Evolutionary conservation across 2,113 vertebrate genomes (phyloP).

Genomic region (Callopanchax toddi): DNA sequence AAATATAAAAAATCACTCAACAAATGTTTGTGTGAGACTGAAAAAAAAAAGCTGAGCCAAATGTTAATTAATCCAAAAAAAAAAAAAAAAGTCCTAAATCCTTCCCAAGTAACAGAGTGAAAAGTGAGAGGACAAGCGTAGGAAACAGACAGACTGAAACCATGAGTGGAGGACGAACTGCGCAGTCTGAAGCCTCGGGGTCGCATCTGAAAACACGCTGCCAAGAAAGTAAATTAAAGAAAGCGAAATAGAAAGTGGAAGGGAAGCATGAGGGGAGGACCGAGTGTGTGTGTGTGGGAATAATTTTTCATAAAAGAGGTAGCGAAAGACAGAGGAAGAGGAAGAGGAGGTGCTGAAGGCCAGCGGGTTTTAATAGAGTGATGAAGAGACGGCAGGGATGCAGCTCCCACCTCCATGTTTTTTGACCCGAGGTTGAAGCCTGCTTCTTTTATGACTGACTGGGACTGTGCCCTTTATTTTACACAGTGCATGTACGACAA

Average conservation of each 20-base stretch:
- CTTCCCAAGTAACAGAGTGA: constrained; percentile 14
- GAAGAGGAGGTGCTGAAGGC: constrained; percentile 13
- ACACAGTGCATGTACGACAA: constrained; percentile 10
- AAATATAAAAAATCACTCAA: constrained; percentile 38
- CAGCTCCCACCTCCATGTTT: too few relatives aligned
- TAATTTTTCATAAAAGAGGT: constrained; percentile 24
- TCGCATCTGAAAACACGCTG: constrained; percentile 46
- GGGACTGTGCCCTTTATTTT: constrained; percentile 34
- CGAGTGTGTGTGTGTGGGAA: constrained; percentile 8
- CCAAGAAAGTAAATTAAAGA: constrained; percentile 58
- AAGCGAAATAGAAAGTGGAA: constrained; percentile 57
- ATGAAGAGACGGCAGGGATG: constrained; percentile 13
- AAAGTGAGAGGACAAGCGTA: not conserved
- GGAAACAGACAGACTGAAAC: constrained; percentile 22
- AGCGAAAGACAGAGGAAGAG: constrained; percentile 8
- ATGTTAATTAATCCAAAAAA: constrained; percentile 28
- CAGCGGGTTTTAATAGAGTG: constrained; percentile 13
- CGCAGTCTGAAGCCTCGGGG: constrained; percentile 15
- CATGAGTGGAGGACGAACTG: constrained; percentile 24
- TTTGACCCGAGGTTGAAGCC: constrained; percentile 25
- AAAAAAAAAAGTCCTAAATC: constrained; percentile 31
- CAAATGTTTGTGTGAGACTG: constrained; percentile 25
- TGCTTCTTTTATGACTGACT: constrained; percentile 39
- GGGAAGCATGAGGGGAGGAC: constrained; percentile 34
- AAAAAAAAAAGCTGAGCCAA: constrained; percentile 43